A percentile compares a stretch with the other conserved stretches of the same genome.
Conservation (phyloP, 1,140 invertebrate genomes). For the Halotydeus destructor region DNA sequence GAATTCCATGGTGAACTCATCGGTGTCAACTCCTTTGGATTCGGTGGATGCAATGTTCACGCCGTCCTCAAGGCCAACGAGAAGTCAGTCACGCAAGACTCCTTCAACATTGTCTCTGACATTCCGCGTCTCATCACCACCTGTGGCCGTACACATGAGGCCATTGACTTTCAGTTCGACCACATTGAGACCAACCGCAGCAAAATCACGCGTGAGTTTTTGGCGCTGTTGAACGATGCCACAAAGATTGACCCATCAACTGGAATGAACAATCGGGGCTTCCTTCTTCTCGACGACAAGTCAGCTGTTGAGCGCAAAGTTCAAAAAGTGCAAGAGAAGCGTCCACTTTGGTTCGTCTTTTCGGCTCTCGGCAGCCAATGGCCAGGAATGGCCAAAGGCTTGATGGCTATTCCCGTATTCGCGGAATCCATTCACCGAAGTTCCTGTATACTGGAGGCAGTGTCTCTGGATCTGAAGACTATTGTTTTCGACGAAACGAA, state of each 20-base stretch:
- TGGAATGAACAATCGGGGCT: not conserved
- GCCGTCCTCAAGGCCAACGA: constrained; percentile 34
- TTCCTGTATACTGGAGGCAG: constrained; percentile 45
- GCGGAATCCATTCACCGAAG: constrained; percentile 47
- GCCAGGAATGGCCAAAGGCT: constrained; percentile 67
- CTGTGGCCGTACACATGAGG: constrained; percentile 15
- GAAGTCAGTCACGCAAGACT: constrained; percentile 26
- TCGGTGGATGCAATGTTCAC: constrained; percentile 12
- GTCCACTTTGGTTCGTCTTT: constrained; percentile 56
- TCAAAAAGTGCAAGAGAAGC: not conserved
- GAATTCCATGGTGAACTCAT: too few species aligned
- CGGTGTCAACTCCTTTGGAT: constrained; percentile 11
- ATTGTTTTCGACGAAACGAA: constrained; percentile 56
- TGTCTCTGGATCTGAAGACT: constrained; percentile 55
- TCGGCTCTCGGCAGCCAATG: constrained; percentile 93
- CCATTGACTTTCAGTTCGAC: constrained; percentile 25
- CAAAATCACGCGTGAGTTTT: constrained; percentile 13
- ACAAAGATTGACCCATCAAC: not conserved
- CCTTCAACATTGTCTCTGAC: constrained; percentile 10
- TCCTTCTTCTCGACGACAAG: not conserved
- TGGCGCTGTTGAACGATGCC: constrained; percentile 8
- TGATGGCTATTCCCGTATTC: constrained; percentile 64
- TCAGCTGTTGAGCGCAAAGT: not conserved
- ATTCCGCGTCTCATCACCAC: constrained; percentile 6
- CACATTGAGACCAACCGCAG: constrained; percentile 22